phyloP scores from a whole-genome alignment of 2,113 vertebrate species.

The Alaudala cheleensis region DNA sequence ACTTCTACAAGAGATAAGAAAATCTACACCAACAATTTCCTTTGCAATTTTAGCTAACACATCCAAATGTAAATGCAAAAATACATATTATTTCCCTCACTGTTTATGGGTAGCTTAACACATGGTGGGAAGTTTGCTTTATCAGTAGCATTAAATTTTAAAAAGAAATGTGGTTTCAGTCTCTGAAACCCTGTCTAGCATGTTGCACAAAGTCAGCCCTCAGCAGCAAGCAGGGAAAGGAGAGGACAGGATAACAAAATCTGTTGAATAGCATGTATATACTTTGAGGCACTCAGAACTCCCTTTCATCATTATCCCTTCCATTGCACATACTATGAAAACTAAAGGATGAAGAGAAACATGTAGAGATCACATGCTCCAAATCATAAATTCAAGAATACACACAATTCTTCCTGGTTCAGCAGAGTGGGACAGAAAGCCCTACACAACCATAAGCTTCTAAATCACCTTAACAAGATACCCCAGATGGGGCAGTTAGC shows the following conservation, averaged over 20 bases:
- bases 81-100: not conserved
- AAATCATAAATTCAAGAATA: not conserved
- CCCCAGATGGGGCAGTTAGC: not conserved
- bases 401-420: not conserved
- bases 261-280: not conserved
- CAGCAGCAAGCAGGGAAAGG: not conserved
- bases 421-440: not conserved
- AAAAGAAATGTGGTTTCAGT: not conserved
- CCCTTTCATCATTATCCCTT: not conserved
- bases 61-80: not conserved
- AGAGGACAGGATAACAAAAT: not conserved
- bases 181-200: not conserved
- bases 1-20: not conserved
- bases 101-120: not conserved
- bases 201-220: not conserved
- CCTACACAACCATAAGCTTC: not conserved
- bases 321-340: not conserved
- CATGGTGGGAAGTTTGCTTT: not conserved
- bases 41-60: not conserved
- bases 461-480: not conserved
- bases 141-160: not conserved
- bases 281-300: not conserved
- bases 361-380: not conserved
- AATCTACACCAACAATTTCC: not conserved
- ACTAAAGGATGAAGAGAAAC: not conserved